These are phyloP conservation scores for Rhagonycha lutea DNA, from an alignment of 2,888 invertebrate species.

Conservation along the genomic window DNA sequence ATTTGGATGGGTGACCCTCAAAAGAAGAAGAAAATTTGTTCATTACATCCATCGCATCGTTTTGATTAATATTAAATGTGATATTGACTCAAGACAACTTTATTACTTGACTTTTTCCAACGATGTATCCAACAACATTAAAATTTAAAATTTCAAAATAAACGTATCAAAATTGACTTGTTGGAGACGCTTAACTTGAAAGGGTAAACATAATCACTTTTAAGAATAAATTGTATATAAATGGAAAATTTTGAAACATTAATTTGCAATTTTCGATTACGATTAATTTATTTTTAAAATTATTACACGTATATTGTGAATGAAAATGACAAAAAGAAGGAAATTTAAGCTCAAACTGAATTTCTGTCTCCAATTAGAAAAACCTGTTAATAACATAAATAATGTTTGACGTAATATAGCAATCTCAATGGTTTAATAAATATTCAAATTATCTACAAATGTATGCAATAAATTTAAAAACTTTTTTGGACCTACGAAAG, in stretches of 20 bases:
- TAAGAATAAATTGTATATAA: neutral
- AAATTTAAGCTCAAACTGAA: neutral
- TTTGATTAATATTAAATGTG: too few relatives aligned
- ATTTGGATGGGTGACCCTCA: too few relatives aligned
- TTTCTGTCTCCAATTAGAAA: neutral
- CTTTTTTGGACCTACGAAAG: neutral
- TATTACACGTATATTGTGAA: neutral
- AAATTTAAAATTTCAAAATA: neutral
- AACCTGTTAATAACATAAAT: neutral
- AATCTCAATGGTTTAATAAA: neutral
- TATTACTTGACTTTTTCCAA: neutral
- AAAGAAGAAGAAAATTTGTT: too few relatives aligned
- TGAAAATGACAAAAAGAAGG: neutral
- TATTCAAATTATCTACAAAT: neutral
- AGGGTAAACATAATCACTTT: neutral
- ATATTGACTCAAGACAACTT: too few relatives aligned
- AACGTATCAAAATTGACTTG: neutral
- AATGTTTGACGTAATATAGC: neutral
- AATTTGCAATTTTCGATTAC: neutral
- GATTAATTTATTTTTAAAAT: neutral
- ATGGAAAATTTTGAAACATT: neutral
- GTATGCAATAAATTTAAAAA: neutral
- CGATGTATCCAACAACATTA: neutral
- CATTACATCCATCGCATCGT: too few relatives aligned
- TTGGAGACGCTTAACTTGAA: neutral